Evolutionary conservation across 1,140 invertebrate genomes (phyloP), one percentile per base, ranked within the genome.

Genomic region (Arctopsyche grandis): DNA sequence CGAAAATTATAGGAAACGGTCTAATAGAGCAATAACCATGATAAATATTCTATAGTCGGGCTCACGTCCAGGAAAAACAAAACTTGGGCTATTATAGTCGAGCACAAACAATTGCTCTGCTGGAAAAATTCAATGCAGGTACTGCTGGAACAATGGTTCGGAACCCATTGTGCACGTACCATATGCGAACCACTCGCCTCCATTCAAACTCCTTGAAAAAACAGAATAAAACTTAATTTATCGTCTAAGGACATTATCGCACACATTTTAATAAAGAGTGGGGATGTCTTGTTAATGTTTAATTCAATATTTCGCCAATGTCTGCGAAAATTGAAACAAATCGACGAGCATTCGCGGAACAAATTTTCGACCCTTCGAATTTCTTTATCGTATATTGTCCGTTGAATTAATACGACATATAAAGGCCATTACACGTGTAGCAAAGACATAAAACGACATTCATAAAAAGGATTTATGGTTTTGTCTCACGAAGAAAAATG

Each of bases 21-120:
- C 46, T 80, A 81, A 81, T 81, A 78, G 80, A 81, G 77, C 76
- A 81, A 81, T 81, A 81, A 81, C 76, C 70, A 73, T 81, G 77
- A 81, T 77, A 81, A 81, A 81, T 81, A 78, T 78, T 75, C 52
- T 43, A 24, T 22, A 38, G 73, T 22, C 74, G 76, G 46, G 77
- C 76, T 22, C 9, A 16, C 29, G 38, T 66, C 71, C 77, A 81
- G 78, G 80, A 81, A 81, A 78, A 75, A 78, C 80, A 78, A 81
- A 81, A 81, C 75, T 81, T 81, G 44, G 26, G 60, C 43, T 44
- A 77, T 77, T 77, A 77, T 52, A 22, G n/a, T 24, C 56, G 29
- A 44, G 58, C 58, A 56, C 74, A 63, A 76, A 76, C 74, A 76
- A 76, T 76, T 76, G 7, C 56, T 43, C 3, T 19, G 56, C 48